Percentiles rank a stretch among this genome's conserved stretches.
These are phyloP conservation scores for Latheticus oryzae DNA, from an alignment of 2,888 invertebrate genomes.

Conservation along the genomic window DNA sequence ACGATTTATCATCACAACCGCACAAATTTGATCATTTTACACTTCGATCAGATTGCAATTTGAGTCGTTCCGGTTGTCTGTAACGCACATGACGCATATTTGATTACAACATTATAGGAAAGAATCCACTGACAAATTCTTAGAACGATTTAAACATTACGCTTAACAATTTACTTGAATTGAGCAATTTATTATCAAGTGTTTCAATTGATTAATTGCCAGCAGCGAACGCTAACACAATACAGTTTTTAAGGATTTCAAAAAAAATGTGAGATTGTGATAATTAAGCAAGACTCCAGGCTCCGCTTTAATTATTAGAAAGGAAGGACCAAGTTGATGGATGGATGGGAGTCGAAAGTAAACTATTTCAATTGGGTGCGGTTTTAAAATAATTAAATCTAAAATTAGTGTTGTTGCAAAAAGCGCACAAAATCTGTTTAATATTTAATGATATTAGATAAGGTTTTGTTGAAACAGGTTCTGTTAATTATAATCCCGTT, in stretches of 20 bases:
- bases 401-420: too few relatives aligned
- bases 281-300: constrained; percentile 25
- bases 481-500: constrained; percentile 38
- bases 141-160: too few relatives aligned
- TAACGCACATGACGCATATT: constrained; percentile 17
- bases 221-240: too few relatives aligned
- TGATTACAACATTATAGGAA: too few relatives aligned
- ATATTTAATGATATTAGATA: constrained; percentile 37
- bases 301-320: constrained; percentile 27
- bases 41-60: constrained; percentile 8
- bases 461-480: constrained; percentile 32
- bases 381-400: too few relatives aligned
- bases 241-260: too few relatives aligned
- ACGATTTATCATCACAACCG: constrained; percentile 18
- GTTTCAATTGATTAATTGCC: constrained; percentile 13
- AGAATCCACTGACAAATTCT: too few relatives aligned
- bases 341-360: constrained; percentile 31
- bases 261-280: not conserved
- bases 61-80: constrained; percentile 16
- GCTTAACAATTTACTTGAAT: constrained; percentile 7
- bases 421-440: constrained; percentile 27
- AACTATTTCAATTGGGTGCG: constrained; percentile 34
- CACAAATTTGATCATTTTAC: constrained; percentile 16
- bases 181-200: constrained; percentile 5
- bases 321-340: constrained; percentile 34